Evolutionary conservation across 2,888 invertebrate genomes (phyloP).

Genomic region (Drosophila siamana): DNA sequence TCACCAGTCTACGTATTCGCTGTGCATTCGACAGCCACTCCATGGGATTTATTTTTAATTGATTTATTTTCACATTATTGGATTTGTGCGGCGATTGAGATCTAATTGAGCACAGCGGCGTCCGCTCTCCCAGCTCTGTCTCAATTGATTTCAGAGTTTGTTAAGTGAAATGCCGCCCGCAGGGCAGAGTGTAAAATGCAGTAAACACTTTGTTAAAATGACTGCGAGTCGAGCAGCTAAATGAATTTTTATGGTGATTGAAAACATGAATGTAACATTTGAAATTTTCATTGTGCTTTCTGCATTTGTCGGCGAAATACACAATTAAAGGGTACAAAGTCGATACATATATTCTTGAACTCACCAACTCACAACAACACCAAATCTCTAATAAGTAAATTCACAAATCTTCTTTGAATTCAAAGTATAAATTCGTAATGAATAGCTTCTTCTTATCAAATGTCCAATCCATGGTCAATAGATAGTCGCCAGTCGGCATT

Average conservation of each 20-base stretch:
- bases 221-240: slow-evolving; percentile 7
- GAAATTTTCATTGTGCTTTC: too few species aligned
- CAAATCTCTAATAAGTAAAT: too few species aligned
- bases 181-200: slow-evolving; percentile 42
- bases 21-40: slow-evolving; percentile 30
- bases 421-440: background rate
- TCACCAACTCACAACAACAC: too few species aligned
- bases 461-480: slow-evolving; percentile 4
- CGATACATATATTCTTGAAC: too few species aligned
- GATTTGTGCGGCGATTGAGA: slow-evolving; percentile 61
- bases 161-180: slow-evolving; percentile 34
- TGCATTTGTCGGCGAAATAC: too few species aligned
- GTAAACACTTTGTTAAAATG: slow-evolving; percentile 21
- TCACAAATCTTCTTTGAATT: slow-evolving; percentile 21
- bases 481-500: slow-evolving; percentile 44
- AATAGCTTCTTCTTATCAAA: background rate
- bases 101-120: slow-evolving; percentile 48
- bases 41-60: slow-evolving; percentile 66
- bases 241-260: slow-evolving; percentile 37
- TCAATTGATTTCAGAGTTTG: slow-evolving; percentile 34
- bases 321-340: too few species aligned
- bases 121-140: slow-evolving; percentile 3
- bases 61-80: slow-evolving; percentile 68
- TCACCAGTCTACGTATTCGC: slow-evolving; percentile 30
- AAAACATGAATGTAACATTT: slow-evolving; percentile 3